Base-by-base conservation (phyloP, 2,797 vertebrate genomes). In the Sitta carolinensis region DNA sequence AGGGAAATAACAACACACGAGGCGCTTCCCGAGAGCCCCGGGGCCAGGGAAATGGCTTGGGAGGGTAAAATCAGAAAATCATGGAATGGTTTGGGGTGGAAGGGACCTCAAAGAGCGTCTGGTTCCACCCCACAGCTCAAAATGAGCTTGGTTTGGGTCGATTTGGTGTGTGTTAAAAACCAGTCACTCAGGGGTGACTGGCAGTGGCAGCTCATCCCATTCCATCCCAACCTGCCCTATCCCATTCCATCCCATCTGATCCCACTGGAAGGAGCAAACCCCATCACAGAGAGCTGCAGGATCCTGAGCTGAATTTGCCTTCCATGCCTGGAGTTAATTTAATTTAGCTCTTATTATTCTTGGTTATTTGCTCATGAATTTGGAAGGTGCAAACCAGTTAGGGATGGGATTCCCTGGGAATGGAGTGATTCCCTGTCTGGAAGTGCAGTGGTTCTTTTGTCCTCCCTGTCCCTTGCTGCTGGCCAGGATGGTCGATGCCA, bases 401-500 rank as follows among this genome's bases (percentile, higher is more conserved):
- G 36, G 55, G 55, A 26, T 1, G 13, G 6, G 6, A 2, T 36
- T 92, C 50, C 32, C 62, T 48, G 32, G 47, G 30, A 42, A 11
- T 4, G 68, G 32, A 73, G 25, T 8, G 34, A 20, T 89, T 55
- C 75, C 70, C 79, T 74, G 18, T 3, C 18, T 87, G 87, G 78
- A 74, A 69, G 29, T 42, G 29, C n/a, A 43, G 10, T 0, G 9
- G 13, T 7, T n/a, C 16, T 48, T 36, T 22, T 2, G 4, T 63
- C 50, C 40, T 20, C 47, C 4, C 29, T 32, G 38, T 52, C 40
- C 51, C 69, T 57, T 17, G 26, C 68, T 55, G 74, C 38, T 27
- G 61, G 1, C 7, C 2, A 23, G 66, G 61, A 22, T 5, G 8
- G 40, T 16, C 0, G 2, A 5, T 34, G 40, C 32, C 0, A 0